Evolutionary conservation across 35 echinoderm and acorn worm genomes (phyloP).

Genomic region (Eucidaris tribuloides): DNA sequence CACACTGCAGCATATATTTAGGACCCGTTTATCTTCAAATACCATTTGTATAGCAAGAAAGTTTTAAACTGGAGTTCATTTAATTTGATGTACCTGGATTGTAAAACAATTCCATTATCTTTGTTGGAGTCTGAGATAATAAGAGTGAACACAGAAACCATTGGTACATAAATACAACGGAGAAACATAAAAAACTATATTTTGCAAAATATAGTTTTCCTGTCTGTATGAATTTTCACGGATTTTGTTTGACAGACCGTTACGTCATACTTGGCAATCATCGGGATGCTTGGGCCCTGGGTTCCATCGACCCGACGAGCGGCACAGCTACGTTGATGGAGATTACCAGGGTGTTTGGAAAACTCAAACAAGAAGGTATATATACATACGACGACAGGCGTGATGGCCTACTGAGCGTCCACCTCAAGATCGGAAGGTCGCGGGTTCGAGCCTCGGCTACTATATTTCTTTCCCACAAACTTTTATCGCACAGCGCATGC

Average conservation of each 20-base stretch:
- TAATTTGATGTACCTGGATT: background rate
- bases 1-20: too few species aligned
- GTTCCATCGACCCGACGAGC: conserved; percentile 63
- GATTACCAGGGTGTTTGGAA: conserved; percentile 69
- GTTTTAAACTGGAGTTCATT: background rate
- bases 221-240: too few species aligned
- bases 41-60: too few species aligned
- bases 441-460: too few species aligned
- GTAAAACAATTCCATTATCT: too few species aligned
- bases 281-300: conserved; percentile 65
- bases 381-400: too few species aligned
- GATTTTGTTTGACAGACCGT: conserved; percentile 37
- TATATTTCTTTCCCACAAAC: too few species aligned
- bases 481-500: too few species aligned
- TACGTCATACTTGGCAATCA: conserved; percentile 80
- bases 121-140: too few species aligned
- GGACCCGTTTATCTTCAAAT: too few species aligned
- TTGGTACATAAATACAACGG: background rate
- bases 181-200: background rate
- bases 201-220: background rate
- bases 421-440: too few species aligned
- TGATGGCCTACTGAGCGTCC: too few species aligned
- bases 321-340: conserved; percentile 73
- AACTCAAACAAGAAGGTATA: conserved; percentile 75
- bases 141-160: background rate